Evolutionary conservation across 2,113 vertebrate species (phyloP), one percentile per base, ranked within the genome.

Genomic region (Probosciger aterrimus): DNA sequence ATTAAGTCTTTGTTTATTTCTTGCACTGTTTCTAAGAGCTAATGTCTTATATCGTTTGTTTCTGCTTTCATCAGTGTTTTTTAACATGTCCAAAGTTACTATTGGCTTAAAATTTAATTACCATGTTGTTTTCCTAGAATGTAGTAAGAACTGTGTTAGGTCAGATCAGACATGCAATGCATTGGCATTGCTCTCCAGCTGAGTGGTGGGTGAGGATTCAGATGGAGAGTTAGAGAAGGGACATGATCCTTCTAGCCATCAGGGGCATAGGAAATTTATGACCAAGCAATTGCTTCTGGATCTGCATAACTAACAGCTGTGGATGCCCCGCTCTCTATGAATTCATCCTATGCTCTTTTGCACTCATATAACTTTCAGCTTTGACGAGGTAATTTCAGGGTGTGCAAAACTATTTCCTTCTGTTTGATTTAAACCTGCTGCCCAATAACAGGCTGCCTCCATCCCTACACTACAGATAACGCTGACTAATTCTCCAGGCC

Each of bases 1-100:
- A 70, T 63, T 44, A 88, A 92, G 86, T 62, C 52, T 92, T 83
- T 85, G 87, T 96, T 96, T 94, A 90, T 30, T 90, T 90, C 85
- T 76, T 93, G 71, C 6, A 8, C 47, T 55, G 76, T 93, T 94
- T 94, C 88, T 92, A 76, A 91, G 65, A 89, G 52, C 65, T 83
- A 53, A 73, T 28, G 44, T 82, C 59, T 35, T 78, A 35, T 46
- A 44, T 90, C 74, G 33, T 88, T 93, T 92, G 64, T 68, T 94
- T 86, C 80, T 91, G 14, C 49, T 88, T 93, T 90, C 69, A 69
- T 78, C 6, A 0, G 8, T 88, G 79, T 59, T 88, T 95, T 59
- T 82, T 80, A 78, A 80, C 24, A 25, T 28, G n/a, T 44, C 71
- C 10, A 16, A 37, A 69, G 47, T 82, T 82, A 55, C 39, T 74